Evolutionary conservation across 2,113 vertebrate species (phyloP).

Genomic region (Cichladusa arquata): DNA sequence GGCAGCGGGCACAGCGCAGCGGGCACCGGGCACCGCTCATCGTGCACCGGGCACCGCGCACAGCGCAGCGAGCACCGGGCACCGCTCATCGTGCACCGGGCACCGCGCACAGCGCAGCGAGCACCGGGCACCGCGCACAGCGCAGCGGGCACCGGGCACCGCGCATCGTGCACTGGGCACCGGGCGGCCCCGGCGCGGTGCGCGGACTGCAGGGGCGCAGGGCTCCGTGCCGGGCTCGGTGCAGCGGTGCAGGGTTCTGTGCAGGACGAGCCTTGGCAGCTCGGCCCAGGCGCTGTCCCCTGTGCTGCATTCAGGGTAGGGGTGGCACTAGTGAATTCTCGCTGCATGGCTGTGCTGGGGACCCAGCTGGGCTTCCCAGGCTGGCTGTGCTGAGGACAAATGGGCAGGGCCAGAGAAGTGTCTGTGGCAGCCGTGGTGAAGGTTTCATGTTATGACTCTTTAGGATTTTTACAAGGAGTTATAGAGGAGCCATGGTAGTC

Average conservation of each 20-base stretch:
- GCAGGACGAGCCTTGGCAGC: accelerated
- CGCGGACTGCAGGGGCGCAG: not conserved
- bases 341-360: accelerated
- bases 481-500: not conserved
- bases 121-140: too few relatives aligned
- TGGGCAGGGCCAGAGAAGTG: accelerated
- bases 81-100: too few relatives aligned
- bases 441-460: not conserved
- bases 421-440: not conserved
- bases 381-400: not conserved
- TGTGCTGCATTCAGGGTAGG: accelerated
- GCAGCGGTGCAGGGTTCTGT: not conserved
- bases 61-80: not conserved
- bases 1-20: too few relatives aligned
- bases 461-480: not conserved
- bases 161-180: too few relatives aligned
- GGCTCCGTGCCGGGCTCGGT: not conserved
- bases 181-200: not conserved
- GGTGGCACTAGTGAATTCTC: not conserved
- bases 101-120: too few relatives aligned
- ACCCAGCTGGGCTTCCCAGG: not conserved
- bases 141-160: too few relatives aligned
- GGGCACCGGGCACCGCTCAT: too few relatives aligned
- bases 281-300: not conserved
- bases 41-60: too few relatives aligned